Evolutionary conservation across 2,797 vertebrate genomes (phyloP).

Genomic region (Craterocephalus amniculus): DNA sequence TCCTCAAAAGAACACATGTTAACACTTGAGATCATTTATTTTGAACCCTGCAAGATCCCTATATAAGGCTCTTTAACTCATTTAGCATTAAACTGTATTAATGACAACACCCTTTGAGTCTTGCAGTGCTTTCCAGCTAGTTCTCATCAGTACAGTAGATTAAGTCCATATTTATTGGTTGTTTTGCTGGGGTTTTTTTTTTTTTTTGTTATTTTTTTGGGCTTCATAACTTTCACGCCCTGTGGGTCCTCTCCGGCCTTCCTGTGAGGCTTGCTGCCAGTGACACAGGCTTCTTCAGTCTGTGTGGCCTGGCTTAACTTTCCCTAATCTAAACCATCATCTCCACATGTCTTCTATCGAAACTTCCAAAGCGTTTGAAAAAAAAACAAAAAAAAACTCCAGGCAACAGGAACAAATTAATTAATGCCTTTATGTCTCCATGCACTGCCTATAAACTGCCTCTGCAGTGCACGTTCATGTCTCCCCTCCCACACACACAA

Average conservation of each 20-base stretch:
- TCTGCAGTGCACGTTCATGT: constrained; percentile 21
- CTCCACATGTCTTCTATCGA: constrained; percentile 83
- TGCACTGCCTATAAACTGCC: constrained; percentile 53
- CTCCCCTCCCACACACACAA: no score
- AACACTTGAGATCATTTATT: constrained; percentile 11
- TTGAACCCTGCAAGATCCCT: neutral
- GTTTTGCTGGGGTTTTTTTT: constrained; percentile 26
- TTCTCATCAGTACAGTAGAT: constrained; percentile 28
- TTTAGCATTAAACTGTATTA: neutral
- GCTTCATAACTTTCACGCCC: constrained; percentile 45
- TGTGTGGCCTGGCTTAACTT: constrained; percentile 72
- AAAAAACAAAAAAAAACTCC: no score
- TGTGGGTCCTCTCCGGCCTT: constrained; percentile 56
- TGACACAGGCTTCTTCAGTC: constrained; percentile 71
- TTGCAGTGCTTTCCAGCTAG: constrained; percentile 4
- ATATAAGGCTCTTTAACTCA: neutral
- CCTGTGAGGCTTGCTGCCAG: constrained; percentile 66
- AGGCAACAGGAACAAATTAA: constrained; percentile 82
- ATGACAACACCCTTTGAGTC: constrained; percentile 3
- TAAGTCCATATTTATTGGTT: constrained; percentile 33
- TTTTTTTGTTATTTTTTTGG: constrained; percentile 8
- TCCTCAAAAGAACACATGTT: constrained; percentile 24
- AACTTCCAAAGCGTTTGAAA: constrained; percentile 73
- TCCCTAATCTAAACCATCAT: constrained; percentile 78
- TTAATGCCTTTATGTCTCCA: constrained; percentile 74